Conservation (phyloP, 1,140 invertebrate species). For the Paraescarpia echinospica region DNA sequence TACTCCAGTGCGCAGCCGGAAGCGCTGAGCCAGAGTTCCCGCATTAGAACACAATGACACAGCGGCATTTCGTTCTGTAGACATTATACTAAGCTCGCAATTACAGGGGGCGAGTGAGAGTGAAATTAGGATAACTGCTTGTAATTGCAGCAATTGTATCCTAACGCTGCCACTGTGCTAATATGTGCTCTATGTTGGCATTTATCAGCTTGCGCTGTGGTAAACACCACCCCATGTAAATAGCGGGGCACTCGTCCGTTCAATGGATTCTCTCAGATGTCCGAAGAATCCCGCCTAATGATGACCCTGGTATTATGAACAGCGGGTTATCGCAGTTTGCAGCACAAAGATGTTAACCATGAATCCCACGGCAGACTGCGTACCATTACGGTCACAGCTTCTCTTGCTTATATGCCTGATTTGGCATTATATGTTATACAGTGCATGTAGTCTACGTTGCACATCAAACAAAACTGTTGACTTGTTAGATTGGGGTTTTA, state of each 20-base stretch:
- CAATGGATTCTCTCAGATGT: neutral
- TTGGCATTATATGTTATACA: no score
- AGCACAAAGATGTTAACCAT: neutral
- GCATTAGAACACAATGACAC: neutral
- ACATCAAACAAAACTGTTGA: no score
- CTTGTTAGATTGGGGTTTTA: no score
- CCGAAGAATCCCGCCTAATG: neutral
- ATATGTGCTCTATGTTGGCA: neutral
- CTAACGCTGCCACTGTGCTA: neutral
- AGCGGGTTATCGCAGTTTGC: neutral
- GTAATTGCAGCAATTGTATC: constrained; percentile 1
- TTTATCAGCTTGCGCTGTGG: neutral
- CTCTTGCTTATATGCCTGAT: no score
- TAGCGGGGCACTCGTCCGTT: neutral
- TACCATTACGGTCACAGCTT: no score
- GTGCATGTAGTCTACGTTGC: no score
- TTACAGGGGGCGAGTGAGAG: neutral
- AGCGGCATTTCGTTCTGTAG: neutral
- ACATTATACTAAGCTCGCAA: neutral
- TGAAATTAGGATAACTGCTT: neutral
- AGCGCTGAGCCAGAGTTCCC: neutral
- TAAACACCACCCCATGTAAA: neutral
- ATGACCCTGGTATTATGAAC: neutral
- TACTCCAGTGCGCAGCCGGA: neutral
- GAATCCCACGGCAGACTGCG: no score